Conservation (phyloP, 2,888 invertebrate species). For the Embidobia sp. region DNA sequence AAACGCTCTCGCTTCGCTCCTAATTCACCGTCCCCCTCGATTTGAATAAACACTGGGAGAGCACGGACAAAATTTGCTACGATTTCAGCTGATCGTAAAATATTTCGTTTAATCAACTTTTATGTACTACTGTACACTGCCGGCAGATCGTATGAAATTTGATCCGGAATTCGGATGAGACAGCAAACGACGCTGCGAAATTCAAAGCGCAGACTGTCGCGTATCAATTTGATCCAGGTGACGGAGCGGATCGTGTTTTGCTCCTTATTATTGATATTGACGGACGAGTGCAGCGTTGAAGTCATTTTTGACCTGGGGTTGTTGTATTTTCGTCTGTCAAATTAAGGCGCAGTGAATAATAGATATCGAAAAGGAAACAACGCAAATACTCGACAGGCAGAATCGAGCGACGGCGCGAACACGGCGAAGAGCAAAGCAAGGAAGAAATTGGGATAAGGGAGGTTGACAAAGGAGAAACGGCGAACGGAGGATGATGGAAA, state of each 20-base stretch:
- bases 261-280: constrained; percentile 43
- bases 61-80: constrained; percentile 17
- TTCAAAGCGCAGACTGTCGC: constrained; percentile 38
- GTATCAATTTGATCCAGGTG: constrained; percentile 35
- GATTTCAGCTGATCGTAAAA: constrained; percentile 28
- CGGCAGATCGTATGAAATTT: constrained; percentile 28
- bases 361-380: too few relatives aligned
- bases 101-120: constrained; percentile 42
- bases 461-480: constrained; percentile 47
- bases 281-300: too few relatives aligned
- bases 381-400: constrained; percentile 20
- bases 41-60: constrained; percentile 13
- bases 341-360: constrained; percentile 34
- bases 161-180: constrained; percentile 21
- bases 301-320: too few relatives aligned
- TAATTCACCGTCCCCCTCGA: constrained; percentile 19
- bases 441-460: constrained; percentile 67
- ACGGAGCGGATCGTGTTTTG: constrained; percentile 20
- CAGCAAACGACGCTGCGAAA: constrained; percentile 31
- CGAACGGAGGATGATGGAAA: constrained; percentile 52
- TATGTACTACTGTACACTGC: constrained; percentile 14
- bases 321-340: constrained; percentile 32
- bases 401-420: constrained; percentile 36
- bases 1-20: background rate
- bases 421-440: constrained; percentile 59